phyloP scores from a whole-genome alignment of 2,888 invertebrate genomes.

The Fissipunctia ypsillon region DNA sequence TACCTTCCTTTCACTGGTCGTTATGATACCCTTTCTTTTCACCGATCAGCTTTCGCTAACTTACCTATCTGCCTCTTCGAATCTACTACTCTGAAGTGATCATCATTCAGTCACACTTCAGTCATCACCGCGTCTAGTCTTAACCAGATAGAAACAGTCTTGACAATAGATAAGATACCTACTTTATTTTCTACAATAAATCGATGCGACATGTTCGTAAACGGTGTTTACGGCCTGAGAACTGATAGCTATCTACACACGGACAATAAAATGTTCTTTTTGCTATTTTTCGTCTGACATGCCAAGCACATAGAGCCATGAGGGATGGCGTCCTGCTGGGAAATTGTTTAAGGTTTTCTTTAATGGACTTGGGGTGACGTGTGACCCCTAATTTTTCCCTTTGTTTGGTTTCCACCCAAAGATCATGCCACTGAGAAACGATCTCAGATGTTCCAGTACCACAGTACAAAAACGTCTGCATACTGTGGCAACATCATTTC shows the following conservation, averaged over 20 bases:
- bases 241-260: slow-evolving; percentile 53
- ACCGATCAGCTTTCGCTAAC: too few species aligned
- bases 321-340: neutral
- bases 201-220: slow-evolving; percentile 45
- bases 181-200: slow-evolving; percentile 29
- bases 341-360: neutral
- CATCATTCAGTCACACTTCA: too few species aligned
- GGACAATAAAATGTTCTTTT: slow-evolving; percentile 59
- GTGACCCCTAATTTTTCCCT: too few species aligned
- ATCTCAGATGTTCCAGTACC: neutral
- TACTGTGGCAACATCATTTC: neutral
- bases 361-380: too few species aligned
- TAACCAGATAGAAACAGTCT: neutral
- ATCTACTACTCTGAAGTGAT: too few species aligned
- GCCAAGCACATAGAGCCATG: slow-evolving; percentile 54
- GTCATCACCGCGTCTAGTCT: neutral
- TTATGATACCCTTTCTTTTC: too few species aligned
- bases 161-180: neutral
- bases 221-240: slow-evolving; percentile 33
- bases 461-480: neutral
- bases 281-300: slow-evolving; percentile 64
- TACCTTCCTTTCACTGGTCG: too few species aligned
- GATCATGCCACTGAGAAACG: neutral
- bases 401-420: too few species aligned
- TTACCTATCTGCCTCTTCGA: too few species aligned